Conservation (phyloP, 2,888 invertebrate species). For the Dryomyza anilis region DNA sequence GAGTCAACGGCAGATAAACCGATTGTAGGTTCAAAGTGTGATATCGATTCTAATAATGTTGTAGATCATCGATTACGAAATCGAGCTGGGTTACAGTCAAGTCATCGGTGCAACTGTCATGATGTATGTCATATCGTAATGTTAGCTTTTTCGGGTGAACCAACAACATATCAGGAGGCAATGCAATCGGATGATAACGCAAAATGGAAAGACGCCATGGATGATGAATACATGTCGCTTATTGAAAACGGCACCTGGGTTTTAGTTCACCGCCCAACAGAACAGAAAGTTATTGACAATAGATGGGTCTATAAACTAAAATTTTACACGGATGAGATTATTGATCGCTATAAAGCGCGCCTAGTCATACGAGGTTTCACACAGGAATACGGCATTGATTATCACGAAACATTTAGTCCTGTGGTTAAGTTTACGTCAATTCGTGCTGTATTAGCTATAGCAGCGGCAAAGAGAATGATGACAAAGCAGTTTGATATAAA, state of each 20-base stretch:
- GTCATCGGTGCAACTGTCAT: too few relatives aligned
- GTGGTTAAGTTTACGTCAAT: constrained; percentile 39
- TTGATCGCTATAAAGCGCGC: constrained; percentile 31
- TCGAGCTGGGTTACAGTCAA: too few relatives aligned
- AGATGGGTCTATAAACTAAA: constrained; percentile 7
- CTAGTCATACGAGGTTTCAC: too few relatives aligned
- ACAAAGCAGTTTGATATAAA: not conserved
- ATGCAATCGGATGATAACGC: not conserved
- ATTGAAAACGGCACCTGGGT: constrained; percentile 24
- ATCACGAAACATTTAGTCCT: constrained; percentile 45
- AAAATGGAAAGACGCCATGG: constrained; percentile 31
- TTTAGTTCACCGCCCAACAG: not conserved
- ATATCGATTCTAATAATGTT: not conserved
- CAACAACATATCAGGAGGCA: constrained; percentile 12
- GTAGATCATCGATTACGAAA: too few relatives aligned
- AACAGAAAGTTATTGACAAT: constrained; percentile 18
- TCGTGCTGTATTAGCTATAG: constrained; percentile 14
- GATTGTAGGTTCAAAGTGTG: constrained; percentile 3
- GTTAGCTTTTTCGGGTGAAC: not conserved
- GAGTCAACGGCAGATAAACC: not conserved
- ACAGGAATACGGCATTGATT: constrained; percentile 42
- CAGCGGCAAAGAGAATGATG: not conserved
- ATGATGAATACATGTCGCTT: constrained; percentile 20
- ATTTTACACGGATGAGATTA: not conserved
- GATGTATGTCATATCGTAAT: too few relatives aligned